These are phyloP conservation scores for Pterostichus madidus DNA, from an alignment of 2,888 invertebrate genomes.

Conservation along the genomic window DNA sequence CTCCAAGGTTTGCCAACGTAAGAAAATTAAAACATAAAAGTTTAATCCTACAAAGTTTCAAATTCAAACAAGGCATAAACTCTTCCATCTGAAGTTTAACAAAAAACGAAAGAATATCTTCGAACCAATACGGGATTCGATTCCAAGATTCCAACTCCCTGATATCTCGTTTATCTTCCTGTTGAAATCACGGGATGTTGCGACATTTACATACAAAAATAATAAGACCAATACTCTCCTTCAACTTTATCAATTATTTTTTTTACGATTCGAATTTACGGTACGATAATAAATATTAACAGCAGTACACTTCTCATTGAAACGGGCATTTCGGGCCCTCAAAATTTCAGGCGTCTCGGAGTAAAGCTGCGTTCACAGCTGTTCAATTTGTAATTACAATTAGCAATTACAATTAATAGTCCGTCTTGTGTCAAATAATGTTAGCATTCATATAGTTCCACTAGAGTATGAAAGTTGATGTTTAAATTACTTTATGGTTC, in stretches of 20 bases:
- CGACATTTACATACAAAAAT: background rate
- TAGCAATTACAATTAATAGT: too few relatives aligned
- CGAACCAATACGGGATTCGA: conserved; percentile 15
- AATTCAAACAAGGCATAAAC: conserved; percentile 58
- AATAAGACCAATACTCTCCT: background rate
- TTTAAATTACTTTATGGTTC: too few relatives aligned
- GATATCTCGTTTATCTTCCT: conserved; percentile 13
- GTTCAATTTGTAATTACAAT: too few relatives aligned
- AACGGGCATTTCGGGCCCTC: too few relatives aligned
- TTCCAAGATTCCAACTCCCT: background rate
- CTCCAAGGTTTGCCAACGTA: conserved; percentile 34
- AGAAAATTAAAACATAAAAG: conserved; percentile 61
- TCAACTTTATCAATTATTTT: background rate
- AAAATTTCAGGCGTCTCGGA: too few relatives aligned
- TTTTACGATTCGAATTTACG: too few relatives aligned
- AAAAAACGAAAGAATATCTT: conserved; percentile 12
- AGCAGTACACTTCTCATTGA: too few relatives aligned
- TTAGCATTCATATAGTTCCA: too few relatives aligned
- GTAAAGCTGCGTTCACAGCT: too few relatives aligned
- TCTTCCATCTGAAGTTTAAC: conserved; percentile 19
- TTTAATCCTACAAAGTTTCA: conserved; percentile 55
- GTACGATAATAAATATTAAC: too few relatives aligned
- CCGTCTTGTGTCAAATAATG: too few relatives aligned
- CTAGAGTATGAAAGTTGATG: too few relatives aligned
- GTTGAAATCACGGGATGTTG: background rate